phyloP scores from a whole-genome alignment of 2,113 vertebrate species.

The Anhinga rufa region DNA sequence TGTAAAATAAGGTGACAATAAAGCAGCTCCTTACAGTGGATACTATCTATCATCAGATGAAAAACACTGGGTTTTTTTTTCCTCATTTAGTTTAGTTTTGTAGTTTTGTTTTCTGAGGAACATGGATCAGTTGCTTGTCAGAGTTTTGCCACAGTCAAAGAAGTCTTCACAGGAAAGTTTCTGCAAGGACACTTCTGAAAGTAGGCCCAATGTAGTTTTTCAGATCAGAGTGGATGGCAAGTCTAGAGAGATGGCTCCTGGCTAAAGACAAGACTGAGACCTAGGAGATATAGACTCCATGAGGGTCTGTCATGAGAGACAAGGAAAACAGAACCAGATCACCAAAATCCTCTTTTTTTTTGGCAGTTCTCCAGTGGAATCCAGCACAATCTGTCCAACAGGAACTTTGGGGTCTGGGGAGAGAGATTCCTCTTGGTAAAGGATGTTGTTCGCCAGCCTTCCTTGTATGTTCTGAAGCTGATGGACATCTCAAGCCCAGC shows the following conservation, averaged over 20 bases:
- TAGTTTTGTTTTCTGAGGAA: not conserved
- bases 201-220: not conserved
- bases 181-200: not conserved
- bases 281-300: not conserved
- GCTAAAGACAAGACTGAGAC: not conserved
- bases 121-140: not conserved
- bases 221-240: not conserved
- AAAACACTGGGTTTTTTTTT: not conserved
- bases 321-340: not conserved
- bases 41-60: not conserved
- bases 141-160: not conserved
- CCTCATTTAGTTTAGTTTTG: not conserved
- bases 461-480: not conserved
- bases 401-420: not conserved
- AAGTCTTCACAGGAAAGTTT: not conserved
- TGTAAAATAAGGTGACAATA: not conserved
- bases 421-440: not conserved
- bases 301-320: not conserved
- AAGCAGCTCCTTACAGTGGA: not conserved
- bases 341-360: not conserved
- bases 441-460: not conserved
- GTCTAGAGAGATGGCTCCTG: not conserved
- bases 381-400: not conserved
- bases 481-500: not conserved
- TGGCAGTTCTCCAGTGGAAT: not conserved